Evolutionary conservation across 2,888 invertebrate species (phyloP), one percentile per base, ranked within the genome.

Genomic region (Baccha elongata): DNA sequence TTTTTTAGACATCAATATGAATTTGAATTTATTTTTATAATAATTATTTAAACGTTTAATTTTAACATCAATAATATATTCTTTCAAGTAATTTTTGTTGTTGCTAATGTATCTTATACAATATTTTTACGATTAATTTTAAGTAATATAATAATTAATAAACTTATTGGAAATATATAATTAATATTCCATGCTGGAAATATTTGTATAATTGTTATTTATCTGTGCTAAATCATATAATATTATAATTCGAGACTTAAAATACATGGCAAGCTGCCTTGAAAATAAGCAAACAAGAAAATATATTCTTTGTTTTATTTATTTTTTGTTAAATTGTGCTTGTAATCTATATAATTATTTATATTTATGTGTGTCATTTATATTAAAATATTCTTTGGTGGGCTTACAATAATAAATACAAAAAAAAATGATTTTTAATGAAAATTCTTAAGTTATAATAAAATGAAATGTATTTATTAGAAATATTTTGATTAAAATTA

Each of bases 361-460:
- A 11, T 17, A 44, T 23, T 48, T 44, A 21, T 40, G 3, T 40
- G 3, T 53, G 32, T n/a, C 35, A 55, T 37, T 55, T 21, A 55
- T 55, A 58, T 67, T 26, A 46, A 68, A 58, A 65, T 65, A 73
- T 53, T 73, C 72, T 73, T 73, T 73, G 72, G 72, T 73, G 53
- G 35, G 44, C 35, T 53, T 73, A 44, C 17, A 58, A 29, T 60
- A 17, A 52, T 44, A 50, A 35, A 64, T 52, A 58, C 26, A 37
- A 58, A 15, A 48, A 29, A 23, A 29, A 6, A 44, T 23, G 4
- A 8, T 42, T 26, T 29, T 10, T 17, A 6, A 35, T 8, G 35
- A 37, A 23, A 23, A 23, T 2, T 21, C 19, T n/a, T 4, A 23
- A 23, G 23, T 23, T n/a, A 35, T 35, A 8, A 35, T 11, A n/a